A percentile compares a stretch with the other conserved stretches of the same genome.
Evolutionary conservation across 2,797 vertebrate genomes (phyloP).

Genomic region (Microctenopoma steveboyesi): DNA sequence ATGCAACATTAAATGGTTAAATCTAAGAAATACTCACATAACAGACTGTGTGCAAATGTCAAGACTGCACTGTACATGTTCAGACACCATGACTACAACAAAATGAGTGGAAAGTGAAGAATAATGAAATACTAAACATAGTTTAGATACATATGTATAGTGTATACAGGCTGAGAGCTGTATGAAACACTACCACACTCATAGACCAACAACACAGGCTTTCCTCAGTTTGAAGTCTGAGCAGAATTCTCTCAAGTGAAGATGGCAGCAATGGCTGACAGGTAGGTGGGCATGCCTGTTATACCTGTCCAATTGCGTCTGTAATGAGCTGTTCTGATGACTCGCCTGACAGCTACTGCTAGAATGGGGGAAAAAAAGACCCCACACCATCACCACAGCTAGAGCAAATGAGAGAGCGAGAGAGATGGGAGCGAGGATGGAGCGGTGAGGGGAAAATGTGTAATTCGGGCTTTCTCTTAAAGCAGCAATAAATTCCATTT

Average conservation of each 20-base stretch:
- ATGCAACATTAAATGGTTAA: background rate
- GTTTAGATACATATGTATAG: slow-evolving; percentile 5
- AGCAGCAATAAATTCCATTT: slow-evolving; percentile 79
- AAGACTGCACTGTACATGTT: background rate
- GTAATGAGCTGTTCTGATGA: slow-evolving; percentile 70
- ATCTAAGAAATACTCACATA: background rate
- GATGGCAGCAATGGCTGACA: slow-evolving; percentile 43
- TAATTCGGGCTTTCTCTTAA: slow-evolving; percentile 76
- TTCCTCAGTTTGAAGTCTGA: slow-evolving; percentile 33
- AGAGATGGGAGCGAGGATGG: slow-evolving; percentile 18
- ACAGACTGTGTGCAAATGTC: slow-evolving; percentile 2
- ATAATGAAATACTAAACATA: slow-evolving; percentile 5
- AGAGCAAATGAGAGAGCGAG: slow-evolving; percentile 45
- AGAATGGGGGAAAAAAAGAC: slow-evolving; percentile 8
- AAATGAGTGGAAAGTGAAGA: slow-evolving; percentile 13
- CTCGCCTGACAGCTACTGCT: slow-evolving; percentile 63
- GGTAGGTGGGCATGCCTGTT: slow-evolving; percentile 50
- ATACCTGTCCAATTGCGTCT: slow-evolving; percentile 49
- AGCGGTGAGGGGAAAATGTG: slow-evolving; percentile 54
- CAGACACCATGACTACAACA: slow-evolving; percentile 8
- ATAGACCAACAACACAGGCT: slow-evolving; percentile 5
- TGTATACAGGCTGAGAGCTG: slow-evolving; percentile 6
- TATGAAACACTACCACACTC: slow-evolving; percentile 29
- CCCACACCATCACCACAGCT: slow-evolving; percentile 25
- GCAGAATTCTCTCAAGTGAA: slow-evolving; percentile 47